Base-by-base conservation (phyloP, 1,140 invertebrate genomes). In the Heliconius eleuchia region DNA sequence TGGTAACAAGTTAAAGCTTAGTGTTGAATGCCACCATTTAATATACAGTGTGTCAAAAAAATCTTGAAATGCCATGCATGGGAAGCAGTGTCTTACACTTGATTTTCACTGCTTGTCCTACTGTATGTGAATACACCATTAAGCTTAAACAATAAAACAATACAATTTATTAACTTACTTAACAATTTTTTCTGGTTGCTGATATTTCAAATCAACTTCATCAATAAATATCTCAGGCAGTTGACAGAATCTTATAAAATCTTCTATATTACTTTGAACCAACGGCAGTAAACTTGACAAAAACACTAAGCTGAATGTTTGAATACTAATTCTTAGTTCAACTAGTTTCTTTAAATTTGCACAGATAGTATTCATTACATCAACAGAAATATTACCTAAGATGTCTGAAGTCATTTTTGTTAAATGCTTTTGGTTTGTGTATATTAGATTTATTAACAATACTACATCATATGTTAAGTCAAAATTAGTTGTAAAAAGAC, bases 371-470 rank as follows among this genome's bases (percentile, higher is more conserved):
- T 87, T 89, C 81, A 91, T 93, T 55, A 92, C 85, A 74, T 92
- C 86, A 1, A 81, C 75, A 0, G 95, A 91, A 3, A 97, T 88
- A 84, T 95, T 93, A 37, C 87, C 81, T 3, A 96, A 84, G 34
- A 96, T 88, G 73, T 90, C 94, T 71, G 94, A 87, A 1, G 96
- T 92, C 71, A 97, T 91, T 39, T 86, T 91, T 3, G 90, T 94
- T 57, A 94, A 83, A 83, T 95, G 92, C 57, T 89, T 90, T 81
- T 97, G 96, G 46, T 95, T 95, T 74, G 96, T 95, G 83, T 96
- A 97, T 16, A 97, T 91, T 80, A 96, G 92, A 8, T 96, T 88
- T 16, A 97, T 90, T 11, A 97, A 85, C 16, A 97, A 86, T 23
- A 96, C 84, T 0, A 95, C 89, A 86, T 97, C 96, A 79, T 95